These are phyloP conservation scores for Hirtodrosophila histrioides DNA, from an alignment of 2,888 invertebrate genomes.

Conservation along the genomic window DNA sequence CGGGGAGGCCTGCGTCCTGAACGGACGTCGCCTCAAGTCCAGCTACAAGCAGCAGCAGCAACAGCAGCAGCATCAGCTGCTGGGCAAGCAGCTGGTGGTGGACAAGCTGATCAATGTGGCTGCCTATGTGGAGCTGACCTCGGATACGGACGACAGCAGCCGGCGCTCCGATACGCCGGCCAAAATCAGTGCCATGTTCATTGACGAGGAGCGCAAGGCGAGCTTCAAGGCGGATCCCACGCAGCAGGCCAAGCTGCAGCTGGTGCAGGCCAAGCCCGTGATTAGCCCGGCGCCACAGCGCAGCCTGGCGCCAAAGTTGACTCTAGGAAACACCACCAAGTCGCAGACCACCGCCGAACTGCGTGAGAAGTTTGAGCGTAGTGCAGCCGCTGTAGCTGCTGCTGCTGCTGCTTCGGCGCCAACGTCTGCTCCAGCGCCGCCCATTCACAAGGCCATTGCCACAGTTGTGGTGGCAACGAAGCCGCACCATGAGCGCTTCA, in stretches of 20 bases:
- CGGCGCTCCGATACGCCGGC: constrained; percentile 83
- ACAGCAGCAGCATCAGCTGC: constrained; percentile 54
- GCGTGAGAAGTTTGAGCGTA: constrained; percentile 83
- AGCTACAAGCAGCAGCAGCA: constrained; percentile 61
- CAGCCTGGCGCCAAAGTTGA: constrained; percentile 44
- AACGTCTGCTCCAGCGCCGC: constrained; percentile 26
- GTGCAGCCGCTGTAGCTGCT: constrained; percentile 58
- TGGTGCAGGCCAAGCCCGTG: constrained; percentile 53
- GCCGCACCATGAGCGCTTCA: constrained; percentile 83
- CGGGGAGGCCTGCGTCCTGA: constrained; percentile 82
- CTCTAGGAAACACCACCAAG: constrained; percentile 37
- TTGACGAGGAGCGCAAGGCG: constrained; percentile 84
- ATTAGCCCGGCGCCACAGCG: constrained; percentile 51
- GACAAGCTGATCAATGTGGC: constrained; percentile 84
- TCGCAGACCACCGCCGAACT: constrained; percentile 82
- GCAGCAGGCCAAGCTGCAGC: constrained; percentile 72
- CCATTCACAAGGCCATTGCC: constrained; percentile 41
- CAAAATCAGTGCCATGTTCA: constrained; percentile 84
- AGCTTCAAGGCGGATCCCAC: constrained; percentile 83
- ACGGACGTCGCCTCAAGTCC: constrained; percentile 82
- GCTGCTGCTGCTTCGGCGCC: constrained; percentile 39
- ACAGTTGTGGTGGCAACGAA: constrained; percentile 52
- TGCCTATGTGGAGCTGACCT: constrained; percentile 84
- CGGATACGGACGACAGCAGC: constrained; percentile 84
- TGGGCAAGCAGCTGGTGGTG: constrained; percentile 78